Percentiles rank a stretch among this genome's conserved stretches.
These are phyloP conservation scores for Sylvicapra grimmia DNA, from an alignment of 2,113 vertebrate genomes.

Conservation along the genomic window DNA sequence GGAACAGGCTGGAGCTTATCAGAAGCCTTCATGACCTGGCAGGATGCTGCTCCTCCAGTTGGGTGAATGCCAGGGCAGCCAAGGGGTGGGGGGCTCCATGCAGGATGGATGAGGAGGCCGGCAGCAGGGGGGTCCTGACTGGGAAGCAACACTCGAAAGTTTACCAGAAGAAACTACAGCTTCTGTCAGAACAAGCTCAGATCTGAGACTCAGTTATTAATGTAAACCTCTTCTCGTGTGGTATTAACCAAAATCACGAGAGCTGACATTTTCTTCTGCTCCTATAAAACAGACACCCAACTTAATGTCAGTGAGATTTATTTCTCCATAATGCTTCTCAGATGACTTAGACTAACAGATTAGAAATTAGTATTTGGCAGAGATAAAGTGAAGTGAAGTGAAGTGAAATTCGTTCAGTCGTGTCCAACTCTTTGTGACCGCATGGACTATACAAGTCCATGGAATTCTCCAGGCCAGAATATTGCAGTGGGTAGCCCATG, in stretches of 20 bases:
- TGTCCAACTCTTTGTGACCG: background rate
- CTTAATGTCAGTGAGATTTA: background rate
- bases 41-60: background rate
- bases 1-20: background rate
- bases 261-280: background rate
- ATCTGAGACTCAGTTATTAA: background rate
- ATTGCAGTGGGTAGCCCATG: background rate
- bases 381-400: background rate
- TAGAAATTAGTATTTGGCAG: background rate
- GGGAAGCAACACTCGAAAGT: background rate
- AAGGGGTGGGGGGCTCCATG: fast-evolving
- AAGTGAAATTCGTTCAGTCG: background rate
- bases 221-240: background rate
- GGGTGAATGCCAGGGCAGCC: background rate
- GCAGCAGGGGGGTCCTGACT: background rate
- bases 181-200: background rate
- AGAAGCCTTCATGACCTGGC: background rate
- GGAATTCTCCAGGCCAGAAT: background rate
- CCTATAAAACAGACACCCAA: background rate
- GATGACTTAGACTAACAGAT: background rate
- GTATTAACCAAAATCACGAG: background rate
- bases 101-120: background rate
- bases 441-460: background rate
- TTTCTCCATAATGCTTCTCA: background rate
- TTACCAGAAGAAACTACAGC: background rate